Evolutionary conservation across 1,140 invertebrate species (phyloP), one percentile per base, ranked within the genome.

Genomic region (Eriocheir sinensis): DNA sequence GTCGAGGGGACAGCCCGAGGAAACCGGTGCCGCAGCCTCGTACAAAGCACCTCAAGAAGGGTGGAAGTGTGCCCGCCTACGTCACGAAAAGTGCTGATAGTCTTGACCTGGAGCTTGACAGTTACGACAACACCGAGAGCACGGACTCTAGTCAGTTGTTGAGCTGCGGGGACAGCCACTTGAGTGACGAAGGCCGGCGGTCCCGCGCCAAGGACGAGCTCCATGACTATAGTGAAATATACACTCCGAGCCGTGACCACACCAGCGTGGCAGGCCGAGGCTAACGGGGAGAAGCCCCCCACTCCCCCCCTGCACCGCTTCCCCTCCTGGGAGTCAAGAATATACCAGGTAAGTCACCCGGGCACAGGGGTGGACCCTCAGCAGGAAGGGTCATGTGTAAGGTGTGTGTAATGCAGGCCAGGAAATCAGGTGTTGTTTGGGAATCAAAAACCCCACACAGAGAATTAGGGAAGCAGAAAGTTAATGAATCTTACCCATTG

Each of bases 251-350:
- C 96, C 98, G 98, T 96, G 98, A 99, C 44, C 89, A 95, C 91
- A 60, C 92, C 81, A 6, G 96, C 94, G 15, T 96, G 97, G 96
- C 96, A 95, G 96, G 96, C 96, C 93, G 96, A 95, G 96, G 96
- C 95, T 94, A 96, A 97, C 93, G 97, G 96, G 27, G 96, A 96
- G 4, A 97, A 98, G 95, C 98, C 98, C 0, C 99, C 99, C 0
- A 99, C 98, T 0, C 98, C 98, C 34, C 99, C 99, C 0, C 96
- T 99, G 79, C 98, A 99, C 96, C 96, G 97, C 96, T 99, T 99
- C 96, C 98, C 98, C 2, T 98, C 98, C 95, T 99, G 98, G 98
- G 98, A 99, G 97, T 98, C 98, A n/a, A 98, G 98, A 97, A 99
- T 99, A 96, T 99, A 99, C 96, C 98, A 98, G 97, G 98, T 98